Evolutionary conservation across 2,797 vertebrate species (phyloP).

Genomic region (Spatula clypeata): DNA sequence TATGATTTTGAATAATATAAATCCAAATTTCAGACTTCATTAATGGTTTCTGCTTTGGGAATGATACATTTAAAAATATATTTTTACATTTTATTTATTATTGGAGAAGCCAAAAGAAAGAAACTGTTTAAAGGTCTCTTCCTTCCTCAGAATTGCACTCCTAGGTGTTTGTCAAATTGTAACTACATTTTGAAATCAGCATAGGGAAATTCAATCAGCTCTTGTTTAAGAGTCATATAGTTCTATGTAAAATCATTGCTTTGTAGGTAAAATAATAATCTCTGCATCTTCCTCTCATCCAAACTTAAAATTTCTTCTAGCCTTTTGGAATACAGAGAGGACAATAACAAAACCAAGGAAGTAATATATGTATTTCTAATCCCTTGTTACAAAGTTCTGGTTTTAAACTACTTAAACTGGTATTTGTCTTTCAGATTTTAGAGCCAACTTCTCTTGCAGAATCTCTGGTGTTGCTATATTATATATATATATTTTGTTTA

Average conservation of each 20-base stretch:
- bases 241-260: not conserved
- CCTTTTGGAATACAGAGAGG: not conserved
- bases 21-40: not conserved
- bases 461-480: not conserved
- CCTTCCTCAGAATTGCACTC: not conserved
- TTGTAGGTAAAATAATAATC: not conserved
- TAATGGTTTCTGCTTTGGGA: not conserved
- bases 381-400: not conserved
- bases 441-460: not conserved
- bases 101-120: not conserved
- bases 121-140: not conserved
- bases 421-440: not conserved
- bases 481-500: not conserved
- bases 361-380: not conserved
- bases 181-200: not conserved
- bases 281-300: not conserved
- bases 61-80: not conserved
- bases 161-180: not conserved
- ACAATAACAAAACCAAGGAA: not conserved
- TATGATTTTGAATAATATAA: not conserved
- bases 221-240: not conserved
- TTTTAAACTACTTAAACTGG: not conserved
- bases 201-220: not conserved
- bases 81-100: not conserved
- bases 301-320: not conserved